A percentile compares a stretch with the other conserved stretches of the same genome.
phyloP scores from a whole-genome alignment of 2,113 vertebrate genomes.

The Acanthisitta chloris region DNA sequence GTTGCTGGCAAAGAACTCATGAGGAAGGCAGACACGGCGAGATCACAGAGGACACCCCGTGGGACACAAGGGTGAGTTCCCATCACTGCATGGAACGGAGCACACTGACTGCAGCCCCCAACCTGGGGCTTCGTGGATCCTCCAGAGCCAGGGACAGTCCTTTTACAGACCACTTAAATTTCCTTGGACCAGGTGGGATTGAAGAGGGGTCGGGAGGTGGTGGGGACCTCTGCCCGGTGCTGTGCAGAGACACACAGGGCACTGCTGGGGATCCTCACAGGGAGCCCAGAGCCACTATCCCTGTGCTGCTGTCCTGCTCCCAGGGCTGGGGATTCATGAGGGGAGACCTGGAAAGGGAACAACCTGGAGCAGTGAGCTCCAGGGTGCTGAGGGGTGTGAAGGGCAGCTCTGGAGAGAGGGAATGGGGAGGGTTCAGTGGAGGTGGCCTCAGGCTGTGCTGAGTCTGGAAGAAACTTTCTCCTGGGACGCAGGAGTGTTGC shows the following conservation, averaged over 20 bases:
- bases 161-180: rapidly evolving
- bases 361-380: rapidly evolving
- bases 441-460: not conserved
- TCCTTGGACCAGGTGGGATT: not conserved
- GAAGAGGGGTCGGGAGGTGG: not conserved
- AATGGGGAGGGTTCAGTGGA: rapidly evolving
- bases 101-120: not conserved
- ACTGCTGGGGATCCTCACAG: not conserved
- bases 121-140: rapidly evolving
- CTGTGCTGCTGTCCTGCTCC: not conserved
- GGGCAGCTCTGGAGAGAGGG: not conserved
- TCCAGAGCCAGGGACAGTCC: not conserved
- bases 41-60: not conserved
- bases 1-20: rapidly evolving
- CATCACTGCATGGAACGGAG: not conserved
- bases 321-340: not conserved
- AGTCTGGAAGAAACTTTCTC: not conserved
- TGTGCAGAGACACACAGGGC: not conserved
- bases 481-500: not conserved
- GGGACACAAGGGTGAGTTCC: not conserved
- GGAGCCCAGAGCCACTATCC: not conserved
- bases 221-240: not conserved
- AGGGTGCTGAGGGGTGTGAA: not conserved
- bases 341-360: not conserved
- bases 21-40: not conserved